These are phyloP conservation scores for Catotricha subobsoleta DNA, from an alignment of 2,888 invertebrate genomes.

Conservation along the genomic window DNA sequence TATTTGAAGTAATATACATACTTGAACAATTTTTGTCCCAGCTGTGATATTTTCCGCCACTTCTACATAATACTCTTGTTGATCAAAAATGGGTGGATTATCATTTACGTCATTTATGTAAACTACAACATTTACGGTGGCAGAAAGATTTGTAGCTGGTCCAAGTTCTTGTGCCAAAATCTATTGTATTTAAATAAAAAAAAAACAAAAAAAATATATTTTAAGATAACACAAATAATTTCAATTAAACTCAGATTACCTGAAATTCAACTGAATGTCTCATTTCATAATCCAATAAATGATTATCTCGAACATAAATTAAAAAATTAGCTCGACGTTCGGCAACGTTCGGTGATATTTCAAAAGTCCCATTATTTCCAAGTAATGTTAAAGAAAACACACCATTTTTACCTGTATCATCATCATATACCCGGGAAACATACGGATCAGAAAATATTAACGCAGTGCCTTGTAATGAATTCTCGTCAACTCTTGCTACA, in stretches of 20 bases:
- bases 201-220: neutral
- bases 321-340: slow-evolving; percentile 62
- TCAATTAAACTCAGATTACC: slow-evolving; percentile 28
- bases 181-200: slow-evolving; percentile 25
- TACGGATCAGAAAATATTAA: slow-evolving; percentile 53
- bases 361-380: slow-evolving; percentile 75
- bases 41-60: slow-evolving; percentile 65
- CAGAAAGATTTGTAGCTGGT: slow-evolving; percentile 53
- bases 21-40: slow-evolving; percentile 49
- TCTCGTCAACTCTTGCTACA: slow-evolving; percentile 58
- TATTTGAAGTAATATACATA: too few relatives aligned
- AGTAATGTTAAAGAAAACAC: slow-evolving; percentile 60
- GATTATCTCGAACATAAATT: slow-evolving; percentile 66
- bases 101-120: slow-evolving; percentile 76
- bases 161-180: slow-evolving; percentile 67
- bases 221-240: neutral
- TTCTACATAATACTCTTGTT: slow-evolving; percentile 51
- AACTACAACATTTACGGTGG: slow-evolving; percentile 56
- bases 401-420: slow-evolving; percentile 65
- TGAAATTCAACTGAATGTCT: slow-evolving; percentile 55
- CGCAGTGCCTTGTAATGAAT: slow-evolving; percentile 61
- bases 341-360: slow-evolving; percentile 66
- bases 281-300: slow-evolving; percentile 68
- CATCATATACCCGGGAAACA: slow-evolving; percentile 52
- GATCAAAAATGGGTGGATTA: slow-evolving; percentile 63